Evolutionary conservation across 2,113 vertebrate species (phyloP).

Genomic region (Rhombomys opimus): DNA sequence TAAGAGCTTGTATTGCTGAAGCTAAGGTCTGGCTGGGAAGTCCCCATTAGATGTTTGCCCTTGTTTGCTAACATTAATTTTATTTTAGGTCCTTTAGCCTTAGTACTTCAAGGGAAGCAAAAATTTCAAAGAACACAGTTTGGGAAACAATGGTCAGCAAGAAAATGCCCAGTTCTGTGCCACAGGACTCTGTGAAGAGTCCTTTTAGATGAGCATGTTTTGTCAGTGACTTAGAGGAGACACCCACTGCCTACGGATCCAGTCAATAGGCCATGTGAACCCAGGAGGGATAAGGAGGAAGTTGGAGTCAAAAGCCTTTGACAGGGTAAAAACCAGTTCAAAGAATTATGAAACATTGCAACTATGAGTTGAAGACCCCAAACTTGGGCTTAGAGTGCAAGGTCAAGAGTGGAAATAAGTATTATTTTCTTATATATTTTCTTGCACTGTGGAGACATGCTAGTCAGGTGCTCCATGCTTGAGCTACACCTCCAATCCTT

Average conservation of each 20-base stretch:
- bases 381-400: neutral
- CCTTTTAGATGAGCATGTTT: neutral
- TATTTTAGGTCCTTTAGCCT: neutral
- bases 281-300: neutral
- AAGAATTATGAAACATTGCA: neutral
- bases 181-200: neutral
- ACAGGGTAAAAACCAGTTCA: neutral
- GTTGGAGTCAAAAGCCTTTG: neutral
- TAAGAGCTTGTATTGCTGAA: neutral
- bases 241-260: rapidly evolving
- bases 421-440: neutral
- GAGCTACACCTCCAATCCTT: neutral
- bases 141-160: neutral
- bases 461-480: neutral
- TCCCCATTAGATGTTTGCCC: neutral
- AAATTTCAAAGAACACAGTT: neutral
- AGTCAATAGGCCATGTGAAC: neutral
- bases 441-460: neutral
- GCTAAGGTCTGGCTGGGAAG: neutral
- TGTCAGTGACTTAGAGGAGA: neutral
- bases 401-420: neutral
- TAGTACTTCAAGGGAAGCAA: neutral
- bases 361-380: neutral
- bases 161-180: neutral
- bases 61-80: neutral